A percentile compares a stretch with the other conserved stretches of the same genome.
Conservation (phyloP, 2,113 vertebrate genomes). For the Ascaphus truei region DNA sequence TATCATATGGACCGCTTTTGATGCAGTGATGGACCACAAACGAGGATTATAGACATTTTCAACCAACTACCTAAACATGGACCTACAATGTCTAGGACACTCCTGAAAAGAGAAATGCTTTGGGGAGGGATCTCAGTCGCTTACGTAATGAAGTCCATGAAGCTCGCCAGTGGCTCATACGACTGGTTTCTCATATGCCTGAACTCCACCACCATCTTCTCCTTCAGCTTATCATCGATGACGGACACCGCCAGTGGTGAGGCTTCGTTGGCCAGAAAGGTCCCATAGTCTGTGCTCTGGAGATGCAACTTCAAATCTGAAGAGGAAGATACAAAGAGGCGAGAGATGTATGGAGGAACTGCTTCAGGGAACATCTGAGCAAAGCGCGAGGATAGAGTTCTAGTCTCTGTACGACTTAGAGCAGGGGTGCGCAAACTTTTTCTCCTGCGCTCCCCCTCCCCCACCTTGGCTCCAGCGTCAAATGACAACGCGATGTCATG, state of each 20-base stretch:
- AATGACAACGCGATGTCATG: too few relatives aligned
- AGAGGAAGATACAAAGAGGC: not conserved
- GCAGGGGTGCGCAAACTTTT: too few relatives aligned
- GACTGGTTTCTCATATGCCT: conserved; percentile 98
- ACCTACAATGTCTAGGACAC: not conserved
- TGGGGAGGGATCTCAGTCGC: not conserved
- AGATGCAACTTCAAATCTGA: conserved; percentile 93
- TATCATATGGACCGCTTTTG: too few relatives aligned
- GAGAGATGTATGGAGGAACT: too few relatives aligned
- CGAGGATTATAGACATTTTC: too few relatives aligned
- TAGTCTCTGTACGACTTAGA: too few relatives aligned
- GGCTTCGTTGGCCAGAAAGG: conserved; percentile 92
- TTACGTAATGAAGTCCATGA: conserved; percentile 97
- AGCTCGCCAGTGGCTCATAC: conserved; percentile 91
- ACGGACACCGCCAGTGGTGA: conserved; percentile 92
- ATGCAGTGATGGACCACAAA: too few relatives aligned
- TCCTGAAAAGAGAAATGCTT: not conserved
- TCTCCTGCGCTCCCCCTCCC: too few relatives aligned
- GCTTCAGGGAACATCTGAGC: too few relatives aligned
- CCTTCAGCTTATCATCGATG: conserved; percentile 96
- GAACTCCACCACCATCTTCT: conserved; percentile 98
- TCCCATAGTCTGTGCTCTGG: conserved; percentile 97
- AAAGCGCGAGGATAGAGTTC: too few relatives aligned
- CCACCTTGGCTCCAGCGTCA: too few relatives aligned
- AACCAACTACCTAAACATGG: too few relatives aligned